These are phyloP conservation scores for Calameuta filiformis DNA, from an alignment of 2,888 invertebrate genomes.

Conservation along the genomic window DNA sequence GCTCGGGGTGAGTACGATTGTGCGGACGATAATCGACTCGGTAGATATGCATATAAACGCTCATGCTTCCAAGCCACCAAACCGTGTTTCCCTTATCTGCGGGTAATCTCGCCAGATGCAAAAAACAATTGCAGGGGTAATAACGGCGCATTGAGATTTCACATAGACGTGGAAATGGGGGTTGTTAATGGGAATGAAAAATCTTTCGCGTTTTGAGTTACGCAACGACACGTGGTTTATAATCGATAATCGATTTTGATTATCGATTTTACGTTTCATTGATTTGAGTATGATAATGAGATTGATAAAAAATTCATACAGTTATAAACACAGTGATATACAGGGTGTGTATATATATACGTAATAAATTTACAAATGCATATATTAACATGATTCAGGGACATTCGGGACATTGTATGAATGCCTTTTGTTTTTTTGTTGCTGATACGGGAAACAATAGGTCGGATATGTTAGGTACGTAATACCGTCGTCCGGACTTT, in stretches of 20 bases:
- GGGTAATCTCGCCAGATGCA: conserved; percentile 41
- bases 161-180: too few relatives aligned
- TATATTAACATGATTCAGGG: neutral
- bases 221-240: too few relatives aligned
- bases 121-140: conserved; percentile 40
- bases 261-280: neutral
- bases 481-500: neutral
- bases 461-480: neutral
- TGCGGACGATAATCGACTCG: conserved; percentile 49
- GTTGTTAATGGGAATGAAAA: too few relatives aligned
- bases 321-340: too few relatives aligned
- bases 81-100: conserved; percentile 39
- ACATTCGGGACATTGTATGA: neutral
- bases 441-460: neutral
- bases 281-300: neutral
- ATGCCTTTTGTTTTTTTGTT: neutral
- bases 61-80: conserved; percentile 28
- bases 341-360: neutral
- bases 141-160: conserved; percentile 27
- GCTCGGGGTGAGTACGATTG: conserved; percentile 43
- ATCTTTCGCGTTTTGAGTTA: too few relatives aligned
- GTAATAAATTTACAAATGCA: neutral
- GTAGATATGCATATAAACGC: conserved; percentile 50
- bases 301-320: neutral
- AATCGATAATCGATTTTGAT: too few relatives aligned